Base-by-base conservation (phyloP, 2,113 vertebrate species). In the Pteronura brasiliensis region DNA sequence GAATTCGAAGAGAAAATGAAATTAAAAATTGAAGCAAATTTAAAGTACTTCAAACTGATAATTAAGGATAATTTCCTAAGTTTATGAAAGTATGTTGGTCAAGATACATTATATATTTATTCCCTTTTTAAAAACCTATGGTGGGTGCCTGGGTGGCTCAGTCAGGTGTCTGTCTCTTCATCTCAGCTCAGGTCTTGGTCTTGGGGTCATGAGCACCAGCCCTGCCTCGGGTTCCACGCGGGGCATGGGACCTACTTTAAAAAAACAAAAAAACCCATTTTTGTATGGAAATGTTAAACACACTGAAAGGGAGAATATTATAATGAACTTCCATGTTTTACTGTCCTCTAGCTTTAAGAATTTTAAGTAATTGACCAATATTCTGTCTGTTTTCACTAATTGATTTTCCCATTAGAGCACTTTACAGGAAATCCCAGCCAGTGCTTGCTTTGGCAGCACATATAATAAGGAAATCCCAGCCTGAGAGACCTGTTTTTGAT, bases 21-120 rank as follows among this genome's bases (percentile, higher is more conserved):
- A 52, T 87, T 65, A 61, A 69, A 94, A 89, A 59, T 42, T 27
- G 29, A 72, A 76, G 34, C 57, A 88, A 81, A 72, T 91, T 94
- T 96, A 39, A 91, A 91, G 52, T 71, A 82, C 31, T 49, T 91
- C 20, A 90, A 88, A 82, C 34, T 84, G 42, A 76, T 96, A 74
- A 72, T 20, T 87, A 36, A 29, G 21, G 15, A 47, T 49, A 63
- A 61, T 59, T 96, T 86, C 13, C 23, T 85, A 1, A 63, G 25
- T 83, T 79, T 86, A 42, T 82, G 39, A 92, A 49, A 49, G 0
- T 65, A 6, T 84, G 17, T 61, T 95, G 15, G 47, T 67, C 8
- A 93, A 84, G 36, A 29, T 88, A 63, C 4, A 72, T 52, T 52
- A 52, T 52, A 52, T 52, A 52, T 52, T 15, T 52, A 17, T 59